Evolutionary conservation across 2,888 invertebrate genomes (phyloP).

Genomic region (Cheilosia soror): DNA sequence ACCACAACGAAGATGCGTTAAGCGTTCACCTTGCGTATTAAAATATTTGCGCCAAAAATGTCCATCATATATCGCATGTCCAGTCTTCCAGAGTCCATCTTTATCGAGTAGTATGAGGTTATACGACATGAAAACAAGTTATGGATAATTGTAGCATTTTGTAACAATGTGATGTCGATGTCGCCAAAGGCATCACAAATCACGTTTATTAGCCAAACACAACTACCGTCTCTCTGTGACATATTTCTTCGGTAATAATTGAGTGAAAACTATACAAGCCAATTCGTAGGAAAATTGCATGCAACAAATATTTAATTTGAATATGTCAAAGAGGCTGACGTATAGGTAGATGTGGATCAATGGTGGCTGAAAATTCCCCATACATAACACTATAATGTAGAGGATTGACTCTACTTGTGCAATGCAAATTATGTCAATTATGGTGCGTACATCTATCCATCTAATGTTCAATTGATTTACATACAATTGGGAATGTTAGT

Average conservation of each 20-base stretch:
- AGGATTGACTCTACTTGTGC: constrained; percentile 7
- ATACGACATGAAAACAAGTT: constrained; percentile 26
- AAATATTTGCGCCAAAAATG: constrained; percentile 44
- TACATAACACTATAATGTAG: background rate
- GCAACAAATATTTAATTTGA: constrained; percentile 14
- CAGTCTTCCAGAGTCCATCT: background rate
- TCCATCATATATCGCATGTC: constrained; percentile 16
- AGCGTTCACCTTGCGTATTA: background rate
- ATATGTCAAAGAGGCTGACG: background rate
- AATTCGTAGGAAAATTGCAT: background rate
- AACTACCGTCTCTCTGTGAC: constrained; percentile 6
- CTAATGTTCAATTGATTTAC: constrained; percentile 3
- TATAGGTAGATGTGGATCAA: constrained; percentile 15
- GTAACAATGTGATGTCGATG: constrained; percentile 18
- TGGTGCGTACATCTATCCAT: constrained; percentile 22
- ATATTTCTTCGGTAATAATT: constrained; percentile 27
- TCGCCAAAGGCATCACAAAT: constrained; percentile 4
- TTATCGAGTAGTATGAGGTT: background rate
- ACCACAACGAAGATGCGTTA: background rate
- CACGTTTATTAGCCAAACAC: background rate
- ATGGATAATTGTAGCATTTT: constrained; percentile 17
- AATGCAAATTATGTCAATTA: constrained; percentile 46
- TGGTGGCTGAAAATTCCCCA: background rate
- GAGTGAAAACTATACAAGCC: constrained; percentile 11
- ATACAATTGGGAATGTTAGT: background rate